These are phyloP conservation scores for rabbit (Oryctolagus cuniculus) DNA, from an alignment of 2,113 vertebrate genomes.

Conservation along the genomic window mOryCun1.1 NC_091440.1:2656001-2656500, in stretches of 20 bases:
- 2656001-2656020: accelerated
- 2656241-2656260: background rate
- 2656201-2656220: background rate
- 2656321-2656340: background rate
- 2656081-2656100: too few relatives aligned
- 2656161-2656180: accelerated
- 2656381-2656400: conserved; percentile 7
- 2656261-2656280: background rate
- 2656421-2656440: background rate
- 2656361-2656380: background rate
- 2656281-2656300: background rate
- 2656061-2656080: background rate
- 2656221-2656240: background rate
- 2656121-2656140: too few relatives aligned
- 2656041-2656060: background rate
- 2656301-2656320: background rate
- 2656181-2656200: background rate
- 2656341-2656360: background rate
- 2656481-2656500: too few relatives aligned
- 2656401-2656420: background rate
- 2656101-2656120: too few relatives aligned
- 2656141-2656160: too few relatives aligned
- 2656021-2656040: accelerated
- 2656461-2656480: background rate
- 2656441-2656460: background rate